A percentile compares a stretch with the other conserved stretches of the same genome.
Evolutionary conservation across 2,797 vertebrate species (phyloP).

Genomic region (Caiman crocodilus): DNA sequence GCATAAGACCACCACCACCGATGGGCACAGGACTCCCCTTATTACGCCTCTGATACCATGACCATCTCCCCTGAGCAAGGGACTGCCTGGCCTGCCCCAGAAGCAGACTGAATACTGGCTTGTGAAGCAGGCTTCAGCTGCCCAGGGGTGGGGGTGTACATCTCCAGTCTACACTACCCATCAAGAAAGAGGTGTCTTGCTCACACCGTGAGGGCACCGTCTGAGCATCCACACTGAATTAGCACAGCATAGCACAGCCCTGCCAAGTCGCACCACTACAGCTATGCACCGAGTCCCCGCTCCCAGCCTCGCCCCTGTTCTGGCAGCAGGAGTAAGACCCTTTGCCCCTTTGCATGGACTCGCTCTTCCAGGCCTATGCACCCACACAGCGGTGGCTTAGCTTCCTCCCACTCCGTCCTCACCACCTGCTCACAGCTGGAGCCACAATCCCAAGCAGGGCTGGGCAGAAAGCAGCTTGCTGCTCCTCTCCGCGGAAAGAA

Average conservation of each 20-base stretch:
- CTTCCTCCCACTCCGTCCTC: not conserved
- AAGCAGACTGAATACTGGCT: conserved; percentile 60
- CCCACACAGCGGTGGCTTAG: too few species aligned
- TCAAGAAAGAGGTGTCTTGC: too few species aligned
- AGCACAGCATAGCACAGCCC: too few species aligned
- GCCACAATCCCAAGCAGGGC: not conserved
- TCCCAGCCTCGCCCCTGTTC: too few species aligned
- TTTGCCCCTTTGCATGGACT: too few species aligned
- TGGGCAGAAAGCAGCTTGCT: not conserved
- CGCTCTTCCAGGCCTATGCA: too few species aligned
- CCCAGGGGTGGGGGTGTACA: not conserved
- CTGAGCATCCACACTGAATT: too few species aligned
- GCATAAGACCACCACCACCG: too few species aligned
- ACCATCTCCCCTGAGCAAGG: conserved; percentile 75
- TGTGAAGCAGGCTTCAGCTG: conserved; percentile 71
- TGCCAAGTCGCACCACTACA: not conserved
- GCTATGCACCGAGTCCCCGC: not conserved
- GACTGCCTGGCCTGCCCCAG: not conserved
- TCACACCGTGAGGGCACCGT: too few species aligned
- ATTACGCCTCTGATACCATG: conserved; percentile 12
- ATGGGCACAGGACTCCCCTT: too few species aligned
- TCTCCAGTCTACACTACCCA: too few species aligned
- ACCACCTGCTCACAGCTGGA: not conserved
- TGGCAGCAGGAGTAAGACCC: too few species aligned
- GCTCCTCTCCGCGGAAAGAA: not conserved